A percentile compares a stretch with the other conserved stretches of the same genome.
These are phyloP conservation scores for Halocynthia roretzi DNA, from an alignment of 23 tunicate species.

Conservation along the genomic window DNA sequence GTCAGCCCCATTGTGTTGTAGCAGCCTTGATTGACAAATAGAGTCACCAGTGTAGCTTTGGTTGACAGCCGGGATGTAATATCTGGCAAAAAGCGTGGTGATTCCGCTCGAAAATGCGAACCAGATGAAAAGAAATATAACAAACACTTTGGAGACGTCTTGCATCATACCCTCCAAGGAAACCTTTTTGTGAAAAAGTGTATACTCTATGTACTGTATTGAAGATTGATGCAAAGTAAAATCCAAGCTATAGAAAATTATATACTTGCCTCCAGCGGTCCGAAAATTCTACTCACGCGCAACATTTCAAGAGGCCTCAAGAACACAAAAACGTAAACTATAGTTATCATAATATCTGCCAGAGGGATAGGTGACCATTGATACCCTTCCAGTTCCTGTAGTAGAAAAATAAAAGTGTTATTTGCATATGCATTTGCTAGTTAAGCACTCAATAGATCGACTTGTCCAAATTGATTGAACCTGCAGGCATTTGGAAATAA, in stretches of 20 bases:
- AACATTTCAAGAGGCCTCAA: slow-evolving; percentile 23
- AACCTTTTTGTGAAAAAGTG: neutral
- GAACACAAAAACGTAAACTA: slow-evolving; percentile 11
- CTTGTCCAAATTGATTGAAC: too few species aligned
- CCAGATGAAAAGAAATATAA: slow-evolving; percentile 18
- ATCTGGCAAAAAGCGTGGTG: slow-evolving; percentile 19
- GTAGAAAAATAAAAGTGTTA: too few species aligned
- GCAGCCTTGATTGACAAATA: too few species aligned
- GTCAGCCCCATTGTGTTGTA: too few species aligned
- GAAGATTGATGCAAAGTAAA: neutral
- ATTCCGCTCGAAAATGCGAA: slow-evolving; percentile 27
- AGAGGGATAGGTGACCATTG: slow-evolving; percentile 22
- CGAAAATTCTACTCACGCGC: slow-evolving; percentile 20
- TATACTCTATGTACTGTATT: neutral
- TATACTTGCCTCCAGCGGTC: slow-evolving; percentile 10
- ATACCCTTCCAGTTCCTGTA: too few species aligned
- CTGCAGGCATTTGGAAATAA: too few species aligned
- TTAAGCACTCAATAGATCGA: too few species aligned
- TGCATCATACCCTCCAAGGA: slow-evolving; percentile 18
- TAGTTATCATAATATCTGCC: slow-evolving; percentile 19
- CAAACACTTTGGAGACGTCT: slow-evolving; percentile 23
- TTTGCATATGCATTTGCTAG: too few species aligned
- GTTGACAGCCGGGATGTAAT: too few species aligned
- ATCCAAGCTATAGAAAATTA: too few species aligned
- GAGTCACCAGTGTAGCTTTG: too few species aligned